Conservation (phyloP, 2,113 vertebrate species). For the Donacobius atricapilla region DNA sequence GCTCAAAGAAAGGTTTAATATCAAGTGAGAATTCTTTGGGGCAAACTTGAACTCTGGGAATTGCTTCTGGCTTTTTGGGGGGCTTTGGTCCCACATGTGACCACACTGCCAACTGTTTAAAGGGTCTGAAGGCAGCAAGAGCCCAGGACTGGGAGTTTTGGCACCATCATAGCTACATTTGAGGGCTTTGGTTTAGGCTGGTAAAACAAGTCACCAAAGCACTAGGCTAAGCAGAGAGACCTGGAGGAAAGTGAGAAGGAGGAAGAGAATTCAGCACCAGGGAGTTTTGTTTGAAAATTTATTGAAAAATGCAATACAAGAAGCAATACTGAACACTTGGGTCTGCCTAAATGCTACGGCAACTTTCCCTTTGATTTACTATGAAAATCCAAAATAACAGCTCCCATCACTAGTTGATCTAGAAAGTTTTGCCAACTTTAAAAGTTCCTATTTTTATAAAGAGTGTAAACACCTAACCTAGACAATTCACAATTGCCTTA, state of each 20-base stretch:
- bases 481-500: conserved; percentile 67
- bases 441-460: conserved; percentile 59
- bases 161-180: rapidly evolving
- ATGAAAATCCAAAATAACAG: conserved; percentile 63
- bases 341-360: conserved; percentile 65
- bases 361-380: conserved; percentile 65
- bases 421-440: conserved; percentile 48
- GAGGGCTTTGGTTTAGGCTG: neutral
- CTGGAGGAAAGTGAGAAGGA: neutral
- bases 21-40: neutral
- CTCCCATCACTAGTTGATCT: conserved; percentile 45
- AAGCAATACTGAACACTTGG: conserved; percentile 72
- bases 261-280: neutral
- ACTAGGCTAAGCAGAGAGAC: neutral
- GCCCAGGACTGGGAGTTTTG: neutral
- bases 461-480: conserved; percentile 69
- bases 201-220: neutral
- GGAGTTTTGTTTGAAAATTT: conserved; percentile 66
- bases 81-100: neutral
- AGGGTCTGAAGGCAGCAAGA: neutral
- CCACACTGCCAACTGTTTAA: neutral
- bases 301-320: conserved; percentile 81
- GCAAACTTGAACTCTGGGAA: neutral
- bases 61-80: neutral
- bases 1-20: neutral